Evolutionary conservation across 2,797 vertebrate species (phyloP), one percentile per base, ranked within the genome.

Genomic region (Pseudopleuronectes americanus): DNA sequence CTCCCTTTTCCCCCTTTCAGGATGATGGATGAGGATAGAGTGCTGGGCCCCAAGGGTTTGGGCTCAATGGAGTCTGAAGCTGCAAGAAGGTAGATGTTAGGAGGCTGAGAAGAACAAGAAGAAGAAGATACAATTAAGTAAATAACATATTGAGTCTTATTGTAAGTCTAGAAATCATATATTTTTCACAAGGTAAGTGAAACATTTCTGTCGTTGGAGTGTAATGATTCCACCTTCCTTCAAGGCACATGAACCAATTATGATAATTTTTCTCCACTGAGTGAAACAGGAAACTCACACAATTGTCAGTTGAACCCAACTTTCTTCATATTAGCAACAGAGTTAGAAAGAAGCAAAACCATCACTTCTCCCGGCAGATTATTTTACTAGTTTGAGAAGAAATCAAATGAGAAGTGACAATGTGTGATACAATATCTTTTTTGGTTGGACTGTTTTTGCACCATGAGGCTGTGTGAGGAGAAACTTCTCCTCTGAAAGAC

Each of bases 1-100:
- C 70, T 84, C 78, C 76, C 70, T 67, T 67, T 72, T 43, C 4
- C 36, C 79, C 74, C 67, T 58, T 89, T 87, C 86, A 89, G 83
- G 81, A 92, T 93, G 91, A 93, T 90, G 83, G 86, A 94, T 91
- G 90, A 88, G 80, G 72, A 81, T 56, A 58, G 75, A 75, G 67
- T 52, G 2, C 77, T 41, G 55, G 71, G 72, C 82, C 87, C 82
- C 60, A 28, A 85, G 84, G 90, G 86, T 64, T 72, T 55, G 52
- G 76, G 72, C 72, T 86, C 87, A 84, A 84, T 84, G 69, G 84
- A 76, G 85, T 88, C 84, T 90, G 80, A 88, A 88, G 82, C 65
- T 74, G 63, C 67, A 68, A 49, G 28, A 74, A 64, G 68, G 73
- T 62, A 9, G 51, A 55, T 45, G 22, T 26, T 54, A 33, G 19